Evolutionary conservation across 2,888 invertebrate species (phyloP).

Genomic region (Bombyx huttoni): DNA sequence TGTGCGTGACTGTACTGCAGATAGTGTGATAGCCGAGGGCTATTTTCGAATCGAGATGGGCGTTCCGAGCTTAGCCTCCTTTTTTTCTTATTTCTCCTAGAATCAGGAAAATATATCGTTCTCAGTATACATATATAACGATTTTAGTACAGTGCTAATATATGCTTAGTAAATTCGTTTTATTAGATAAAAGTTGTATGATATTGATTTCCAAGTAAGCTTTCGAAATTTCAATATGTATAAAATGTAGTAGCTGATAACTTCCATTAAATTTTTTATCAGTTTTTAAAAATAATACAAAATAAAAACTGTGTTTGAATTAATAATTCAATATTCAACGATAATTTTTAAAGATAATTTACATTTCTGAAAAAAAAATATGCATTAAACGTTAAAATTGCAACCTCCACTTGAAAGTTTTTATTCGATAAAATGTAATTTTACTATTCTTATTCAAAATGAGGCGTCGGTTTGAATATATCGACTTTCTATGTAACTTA

Average conservation of each 20-base stretch:
- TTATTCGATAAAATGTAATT: background rate
- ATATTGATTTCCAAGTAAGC: no score
- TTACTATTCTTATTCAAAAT: background rate
- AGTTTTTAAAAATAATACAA: no score
- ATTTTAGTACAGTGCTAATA: no score
- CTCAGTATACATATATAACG: background rate
- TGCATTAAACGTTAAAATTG: background rate
- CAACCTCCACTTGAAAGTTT: background rate
- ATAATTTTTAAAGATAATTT: no score
- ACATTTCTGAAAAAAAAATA: no score
- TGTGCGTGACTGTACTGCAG: slow-evolving; percentile 17
- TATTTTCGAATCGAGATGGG: slow-evolving; percentile 28
- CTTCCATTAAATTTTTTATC: no score
- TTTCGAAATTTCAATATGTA: no score
- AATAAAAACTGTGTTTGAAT: no score
- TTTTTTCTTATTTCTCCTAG: background rate
- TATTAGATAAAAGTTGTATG: no score
- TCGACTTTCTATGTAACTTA: slow-evolving; percentile 17
- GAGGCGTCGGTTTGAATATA: slow-evolving; percentile 16
- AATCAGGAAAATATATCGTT: background rate
- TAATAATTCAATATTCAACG: no score
- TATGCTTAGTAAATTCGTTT: no score
- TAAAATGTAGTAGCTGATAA: no score
- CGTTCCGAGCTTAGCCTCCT: slow-evolving; percentile 8
- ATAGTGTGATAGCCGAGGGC: slow-evolving; percentile 17